phyloP scores from a whole-genome alignment of 2,113 vertebrate species.

The Thunnus maccoyii region DNA sequence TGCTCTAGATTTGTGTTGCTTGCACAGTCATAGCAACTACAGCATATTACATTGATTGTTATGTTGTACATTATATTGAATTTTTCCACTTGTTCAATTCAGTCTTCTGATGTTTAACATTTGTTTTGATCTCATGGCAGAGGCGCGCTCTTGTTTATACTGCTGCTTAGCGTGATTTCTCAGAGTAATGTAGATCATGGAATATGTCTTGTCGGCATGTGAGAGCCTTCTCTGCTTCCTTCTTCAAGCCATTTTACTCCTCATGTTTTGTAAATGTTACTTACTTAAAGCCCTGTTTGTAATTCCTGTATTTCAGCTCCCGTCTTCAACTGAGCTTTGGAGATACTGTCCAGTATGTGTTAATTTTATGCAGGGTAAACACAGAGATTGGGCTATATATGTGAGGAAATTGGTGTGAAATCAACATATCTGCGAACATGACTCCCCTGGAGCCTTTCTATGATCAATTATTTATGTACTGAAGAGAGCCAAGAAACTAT shows the following conservation, averaged over 20 bases:
- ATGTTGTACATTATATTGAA: conserved; percentile 46
- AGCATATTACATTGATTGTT: conserved; percentile 53
- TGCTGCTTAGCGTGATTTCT: conserved; percentile 30
- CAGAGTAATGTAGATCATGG: conserved; percentile 29
- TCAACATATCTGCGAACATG: conserved; percentile 71
- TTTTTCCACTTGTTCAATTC: conserved; percentile 26
- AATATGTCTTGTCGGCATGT: conserved; percentile 31
- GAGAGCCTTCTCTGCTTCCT: conserved; percentile 6
- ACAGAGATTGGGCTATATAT: conserved; percentile 60
- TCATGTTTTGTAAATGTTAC: conserved; percentile 24
- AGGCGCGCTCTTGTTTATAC: conserved; percentile 6
- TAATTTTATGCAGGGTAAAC: conserved; percentile 75
- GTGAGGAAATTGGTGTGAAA: conserved; percentile 76
- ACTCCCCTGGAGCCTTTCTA: conserved; percentile 56
- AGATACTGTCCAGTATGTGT: conserved; percentile 61
- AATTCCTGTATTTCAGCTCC: conserved; percentile 42
- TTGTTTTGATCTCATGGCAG: conserved; percentile 46
- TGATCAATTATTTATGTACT: conserved; percentile 79
- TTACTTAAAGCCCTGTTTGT: conserved; percentile 37
- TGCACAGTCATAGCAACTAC: conserved; percentile 58
- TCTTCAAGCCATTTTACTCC: conserved; percentile 38
- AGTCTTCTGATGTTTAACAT: conserved; percentile 42
- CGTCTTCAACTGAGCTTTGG: conserved; percentile 11
- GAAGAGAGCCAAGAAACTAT: conserved; percentile 73
- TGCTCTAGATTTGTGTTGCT: conserved; percentile 69